These are phyloP conservation scores for Prionailurus bengalensis DNA, from an alignment of 2,113 vertebrate genomes.

Conservation along the genomic window DNA sequence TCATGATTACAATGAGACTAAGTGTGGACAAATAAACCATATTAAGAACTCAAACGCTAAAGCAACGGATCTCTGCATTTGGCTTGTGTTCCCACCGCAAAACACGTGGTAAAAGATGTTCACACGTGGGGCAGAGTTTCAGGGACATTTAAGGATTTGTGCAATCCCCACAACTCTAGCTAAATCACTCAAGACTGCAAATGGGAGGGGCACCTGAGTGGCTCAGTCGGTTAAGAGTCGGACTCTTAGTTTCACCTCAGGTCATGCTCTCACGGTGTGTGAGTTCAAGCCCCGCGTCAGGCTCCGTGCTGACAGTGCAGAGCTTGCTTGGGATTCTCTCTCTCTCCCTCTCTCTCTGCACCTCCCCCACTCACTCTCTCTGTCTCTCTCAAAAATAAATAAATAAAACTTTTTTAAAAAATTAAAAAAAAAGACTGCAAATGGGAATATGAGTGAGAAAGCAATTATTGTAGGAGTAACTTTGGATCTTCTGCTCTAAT, in stretches of 20 bases:
- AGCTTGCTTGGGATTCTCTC: no score
- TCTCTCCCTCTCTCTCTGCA: no score
- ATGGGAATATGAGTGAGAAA: background rate
- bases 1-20: constrained; percentile 11
- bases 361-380: no score
- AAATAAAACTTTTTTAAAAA: no score
- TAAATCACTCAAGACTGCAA: constrained; percentile 9
- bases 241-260: no score
- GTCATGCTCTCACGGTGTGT: no score
- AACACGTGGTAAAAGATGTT: constrained; percentile 25
- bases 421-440: background rate
- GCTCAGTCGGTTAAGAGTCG: no score
- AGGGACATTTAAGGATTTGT: background rate
- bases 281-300: no score
- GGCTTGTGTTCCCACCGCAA: constrained; percentile 44
- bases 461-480: constrained; percentile 33
- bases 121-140: background rate
- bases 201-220: background rate
- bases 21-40: background rate
- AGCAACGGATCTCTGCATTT: background rate
- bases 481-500: constrained; percentile 4
- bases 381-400: no score
- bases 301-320: no score
- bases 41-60: constrained; percentile 28
- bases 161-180: background rate